phyloP scores from a whole-genome alignment of 2,797 vertebrate species.

The Eurystomus glaucurus region DNA sequence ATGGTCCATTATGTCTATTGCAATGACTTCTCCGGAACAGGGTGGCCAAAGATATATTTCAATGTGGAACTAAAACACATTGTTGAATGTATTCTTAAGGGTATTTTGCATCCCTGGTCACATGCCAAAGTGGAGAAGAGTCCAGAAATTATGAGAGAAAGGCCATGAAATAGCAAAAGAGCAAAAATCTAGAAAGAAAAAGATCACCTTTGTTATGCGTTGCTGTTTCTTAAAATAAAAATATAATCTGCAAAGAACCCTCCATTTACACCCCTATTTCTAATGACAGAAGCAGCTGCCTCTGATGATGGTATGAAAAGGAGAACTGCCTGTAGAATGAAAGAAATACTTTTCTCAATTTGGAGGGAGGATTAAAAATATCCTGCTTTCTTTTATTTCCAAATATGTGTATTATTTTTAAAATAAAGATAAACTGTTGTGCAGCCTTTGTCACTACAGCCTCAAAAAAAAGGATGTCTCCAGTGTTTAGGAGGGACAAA shows the following conservation, averaged over 20 bases:
- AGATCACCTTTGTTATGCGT: not conserved
- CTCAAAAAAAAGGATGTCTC: not conserved
- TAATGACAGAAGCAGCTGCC: not conserved
- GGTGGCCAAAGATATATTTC: conserved; percentile 6
- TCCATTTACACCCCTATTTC: not conserved
- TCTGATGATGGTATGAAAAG: not conserved
- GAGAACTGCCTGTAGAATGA: not conserved
- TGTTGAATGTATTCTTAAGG: not conserved
- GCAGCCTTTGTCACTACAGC: not conserved
- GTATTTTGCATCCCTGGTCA: conserved; percentile 27
- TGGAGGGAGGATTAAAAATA: conserved; percentile 33
- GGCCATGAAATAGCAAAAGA: not conserved
- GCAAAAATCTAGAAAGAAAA: not conserved
- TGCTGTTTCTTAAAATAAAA: not conserved
- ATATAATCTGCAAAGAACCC: not conserved
- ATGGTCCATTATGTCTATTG: conserved; percentile 36
- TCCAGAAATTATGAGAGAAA: not conserved
- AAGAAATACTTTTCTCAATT: not conserved
- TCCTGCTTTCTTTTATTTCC: not conserved
- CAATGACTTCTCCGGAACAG: not conserved
- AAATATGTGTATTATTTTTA: not conserved
- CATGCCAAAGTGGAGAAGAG: not conserved
- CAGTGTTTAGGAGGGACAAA: conserved; percentile 15
- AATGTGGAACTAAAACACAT: not conserved
- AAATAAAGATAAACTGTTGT: conserved; percentile 25